phyloP scores from a whole-genome alignment of 30 jellyfish, hydroid and myxozoan genomes.

The Hydractinia symbiolongicarpus region DNA sequence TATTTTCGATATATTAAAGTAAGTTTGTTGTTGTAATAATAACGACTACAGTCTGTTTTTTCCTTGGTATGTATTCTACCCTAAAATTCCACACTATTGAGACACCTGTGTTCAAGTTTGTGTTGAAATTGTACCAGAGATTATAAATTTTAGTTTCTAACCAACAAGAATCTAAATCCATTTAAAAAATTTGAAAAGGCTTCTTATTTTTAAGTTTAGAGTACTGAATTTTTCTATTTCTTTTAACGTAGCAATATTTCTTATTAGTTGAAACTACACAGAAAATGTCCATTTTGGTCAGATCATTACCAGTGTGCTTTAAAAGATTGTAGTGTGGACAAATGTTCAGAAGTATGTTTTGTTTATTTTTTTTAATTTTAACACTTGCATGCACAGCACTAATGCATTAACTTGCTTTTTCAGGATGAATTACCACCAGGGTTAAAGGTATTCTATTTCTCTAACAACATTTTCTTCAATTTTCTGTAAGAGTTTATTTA shows the following conservation, averaged over 20 bases:
- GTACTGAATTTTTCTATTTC: background rate
- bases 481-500: too few relatives aligned
- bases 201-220: too few relatives aligned
- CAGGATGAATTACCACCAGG: conserved; percentile 83
- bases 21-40: background rate
- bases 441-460: background rate
- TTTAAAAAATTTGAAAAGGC: background rate
- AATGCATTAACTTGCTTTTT: background rate
- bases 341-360: conserved; percentile 53
- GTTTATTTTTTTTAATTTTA: too few relatives aligned
- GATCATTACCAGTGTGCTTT: conserved; percentile 81
- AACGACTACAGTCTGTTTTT: too few relatives aligned
- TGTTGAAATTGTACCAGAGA: too few relatives aligned
- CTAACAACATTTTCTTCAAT: too few relatives aligned
- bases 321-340: conserved; percentile 85
- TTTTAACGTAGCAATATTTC: background rate
- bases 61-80: too few relatives aligned
- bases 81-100: too few relatives aligned
- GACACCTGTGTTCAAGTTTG: too few relatives aligned
- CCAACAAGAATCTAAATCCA: background rate
- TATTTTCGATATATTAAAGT: conserved; percentile 71
- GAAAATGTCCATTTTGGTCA: conserved; percentile 93
- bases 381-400: too few relatives aligned
- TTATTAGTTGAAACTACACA: conserved; percentile 62
- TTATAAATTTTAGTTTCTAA: background rate